Conservation (phyloP, 2,797 vertebrate genomes). For the Pseudotriccus pelzelni region DNA sequence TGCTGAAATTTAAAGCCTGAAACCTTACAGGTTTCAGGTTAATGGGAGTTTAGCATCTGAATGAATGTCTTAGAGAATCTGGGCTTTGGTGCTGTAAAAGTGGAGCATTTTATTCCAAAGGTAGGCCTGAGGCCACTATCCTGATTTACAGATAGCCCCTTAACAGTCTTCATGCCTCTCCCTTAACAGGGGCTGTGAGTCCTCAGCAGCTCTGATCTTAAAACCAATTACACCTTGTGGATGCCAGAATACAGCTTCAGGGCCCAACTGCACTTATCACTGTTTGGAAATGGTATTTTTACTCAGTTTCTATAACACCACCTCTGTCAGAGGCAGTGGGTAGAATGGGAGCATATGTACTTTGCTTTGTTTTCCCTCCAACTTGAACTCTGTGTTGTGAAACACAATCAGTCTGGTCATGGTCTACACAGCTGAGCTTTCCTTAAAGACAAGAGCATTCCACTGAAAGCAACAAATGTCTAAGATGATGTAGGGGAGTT, state of each 20-base stretch:
- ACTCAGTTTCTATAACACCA: background rate
- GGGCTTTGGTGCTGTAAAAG: background rate
- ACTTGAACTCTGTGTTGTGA: constrained; percentile 58
- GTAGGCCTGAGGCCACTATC: background rate
- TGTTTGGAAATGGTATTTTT: background rate
- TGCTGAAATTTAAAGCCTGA: background rate
- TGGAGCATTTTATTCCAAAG: background rate
- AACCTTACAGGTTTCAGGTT: background rate
- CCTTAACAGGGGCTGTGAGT: background rate
- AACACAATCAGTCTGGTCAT: constrained; percentile 49
- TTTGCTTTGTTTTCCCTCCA: constrained; percentile 43
- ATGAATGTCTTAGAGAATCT: constrained; percentile 8
- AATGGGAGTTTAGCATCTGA: constrained; percentile 5
- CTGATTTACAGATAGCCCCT: constrained; percentile 6
- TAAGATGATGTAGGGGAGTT: constrained; percentile 10
- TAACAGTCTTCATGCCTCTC: background rate
- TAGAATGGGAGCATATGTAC: background rate
- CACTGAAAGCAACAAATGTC: constrained; percentile 6
- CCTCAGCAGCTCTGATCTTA: background rate
- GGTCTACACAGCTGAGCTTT: constrained; percentile 42
- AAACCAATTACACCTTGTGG: background rate
- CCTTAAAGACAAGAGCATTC: constrained; percentile 39
- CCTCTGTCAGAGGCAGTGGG: background rate
- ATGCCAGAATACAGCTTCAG: background rate
- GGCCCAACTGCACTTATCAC: background rate